Evolutionary conservation across 2,113 vertebrate species (phyloP).

Genomic region (Rhabdornis inornatus): DNA sequence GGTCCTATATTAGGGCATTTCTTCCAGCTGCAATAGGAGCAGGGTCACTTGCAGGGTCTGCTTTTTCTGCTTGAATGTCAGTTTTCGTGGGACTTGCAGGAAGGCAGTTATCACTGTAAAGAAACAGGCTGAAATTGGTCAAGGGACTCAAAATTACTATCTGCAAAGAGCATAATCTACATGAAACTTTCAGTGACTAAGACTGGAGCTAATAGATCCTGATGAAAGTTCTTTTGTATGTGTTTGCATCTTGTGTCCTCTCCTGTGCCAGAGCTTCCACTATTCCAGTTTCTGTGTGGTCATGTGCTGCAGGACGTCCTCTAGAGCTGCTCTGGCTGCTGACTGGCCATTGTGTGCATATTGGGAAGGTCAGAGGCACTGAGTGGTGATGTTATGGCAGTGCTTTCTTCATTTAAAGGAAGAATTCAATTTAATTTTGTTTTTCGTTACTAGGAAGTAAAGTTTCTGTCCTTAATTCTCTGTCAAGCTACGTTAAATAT

Average conservation of each 20-base stretch:
- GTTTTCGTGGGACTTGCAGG: neutral
- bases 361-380: neutral
- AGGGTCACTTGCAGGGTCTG: neutral
- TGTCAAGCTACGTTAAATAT: neutral
- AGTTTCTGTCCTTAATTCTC: neutral
- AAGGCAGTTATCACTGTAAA: neutral
- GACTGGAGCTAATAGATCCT: neutral
- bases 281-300: neutral
- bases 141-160: neutral
- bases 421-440: neutral
- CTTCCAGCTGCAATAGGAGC: neutral
- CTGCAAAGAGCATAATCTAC: neutral
- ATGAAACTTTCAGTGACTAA: neutral
- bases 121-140: neutral
- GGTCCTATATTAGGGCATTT: neutral
- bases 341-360: fast-evolving
- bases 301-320: fast-evolving
- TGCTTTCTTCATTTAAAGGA: neutral
- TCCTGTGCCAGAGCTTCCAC: neutral
- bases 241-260: neutral
- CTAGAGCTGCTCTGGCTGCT: neutral
- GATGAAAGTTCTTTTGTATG: neutral
- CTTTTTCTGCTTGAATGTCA: neutral
- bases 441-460: neutral
- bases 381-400: neutral